Conservation (phyloP, 2,797 vertebrate species). For the Crocidura indochinensis region DNA sequence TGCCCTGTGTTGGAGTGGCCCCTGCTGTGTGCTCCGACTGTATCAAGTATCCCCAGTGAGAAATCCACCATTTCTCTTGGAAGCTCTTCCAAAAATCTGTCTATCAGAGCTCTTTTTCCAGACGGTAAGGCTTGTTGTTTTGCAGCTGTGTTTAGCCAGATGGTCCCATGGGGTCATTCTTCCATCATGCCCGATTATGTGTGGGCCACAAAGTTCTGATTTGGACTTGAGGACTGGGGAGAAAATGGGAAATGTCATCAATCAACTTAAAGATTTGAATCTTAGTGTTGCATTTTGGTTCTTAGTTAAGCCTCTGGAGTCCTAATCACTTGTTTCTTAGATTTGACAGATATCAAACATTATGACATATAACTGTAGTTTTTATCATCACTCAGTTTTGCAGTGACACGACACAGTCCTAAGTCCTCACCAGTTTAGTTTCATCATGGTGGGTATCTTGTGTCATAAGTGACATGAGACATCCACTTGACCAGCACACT, state of each 20-base stretch:
- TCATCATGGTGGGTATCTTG: neutral
- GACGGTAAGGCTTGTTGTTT: constrained; percentile 62
- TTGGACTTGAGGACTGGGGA: neutral
- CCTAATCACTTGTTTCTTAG: constrained; percentile 49
- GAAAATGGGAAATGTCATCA: constrained; percentile 33
- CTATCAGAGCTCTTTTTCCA: constrained; percentile 75
- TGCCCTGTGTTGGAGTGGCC: neutral
- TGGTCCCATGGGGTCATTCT: constrained; percentile 57
- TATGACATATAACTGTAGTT: constrained; percentile 31
- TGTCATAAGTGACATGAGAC: constrained; percentile 58
- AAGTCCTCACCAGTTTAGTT: constrained; percentile 1
- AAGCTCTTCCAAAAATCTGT: constrained; percentile 68
- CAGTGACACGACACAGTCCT: constrained; percentile 47
- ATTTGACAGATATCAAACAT: constrained; percentile 29
- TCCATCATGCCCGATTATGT: constrained; percentile 44
- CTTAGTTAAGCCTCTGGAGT: constrained; percentile 37
- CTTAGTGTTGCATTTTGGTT: constrained; percentile 53
- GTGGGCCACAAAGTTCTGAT: constrained; percentile 36
- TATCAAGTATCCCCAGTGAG: constrained; percentile 34
- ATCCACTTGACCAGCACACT: constrained; percentile 59
- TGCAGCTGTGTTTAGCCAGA: constrained; percentile 82
- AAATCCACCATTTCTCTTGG: constrained; percentile 73
- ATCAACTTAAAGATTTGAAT: neutral
- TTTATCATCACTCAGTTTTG: constrained; percentile 49
- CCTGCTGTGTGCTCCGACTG: constrained; percentile 6